Evolutionary conservation across 2,797 vertebrate species (phyloP).

Genomic region (Gymnoscopelus braueri): DNA sequence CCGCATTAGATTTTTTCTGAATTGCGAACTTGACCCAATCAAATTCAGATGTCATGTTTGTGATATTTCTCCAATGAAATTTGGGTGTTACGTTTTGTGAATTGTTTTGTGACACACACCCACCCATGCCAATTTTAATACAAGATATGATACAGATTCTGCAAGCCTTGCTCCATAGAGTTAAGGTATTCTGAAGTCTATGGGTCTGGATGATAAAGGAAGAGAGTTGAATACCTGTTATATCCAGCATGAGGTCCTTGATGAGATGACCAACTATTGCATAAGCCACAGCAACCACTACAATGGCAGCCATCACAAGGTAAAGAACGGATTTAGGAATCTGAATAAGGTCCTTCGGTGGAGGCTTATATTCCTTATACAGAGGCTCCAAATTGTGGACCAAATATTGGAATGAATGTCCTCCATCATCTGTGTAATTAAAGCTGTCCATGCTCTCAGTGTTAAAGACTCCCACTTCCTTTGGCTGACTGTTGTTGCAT

Average conservation of each 20-base stretch:
- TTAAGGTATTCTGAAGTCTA: neutral
- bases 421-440: conserved; percentile 63
- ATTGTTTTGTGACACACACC: no score
- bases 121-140: no score
- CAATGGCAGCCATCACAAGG: conserved; percentile 81
- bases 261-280: conserved; percentile 89
- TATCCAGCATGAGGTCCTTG: conserved; percentile 85
- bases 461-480: conserved; percentile 28
- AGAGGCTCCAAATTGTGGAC: conserved; percentile 71
- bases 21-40: no score
- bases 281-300: conserved; percentile 85
- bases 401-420: conserved; percentile 64
- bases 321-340: conserved; percentile 82
- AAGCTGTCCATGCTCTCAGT: conserved; percentile 64
- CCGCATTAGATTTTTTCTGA: no score
- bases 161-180: no score
- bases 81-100: no score
- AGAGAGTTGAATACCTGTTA: conserved; percentile 76
- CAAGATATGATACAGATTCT: no score
- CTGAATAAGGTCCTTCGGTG: conserved; percentile 81
- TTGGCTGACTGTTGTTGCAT: conserved; percentile 41
- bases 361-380: conserved; percentile 84
- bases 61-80: no score
- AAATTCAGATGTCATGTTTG: no score
- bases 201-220: neutral